Conservation (phyloP, 1,140 invertebrate species). For the Drosophila subobscura region DNA sequence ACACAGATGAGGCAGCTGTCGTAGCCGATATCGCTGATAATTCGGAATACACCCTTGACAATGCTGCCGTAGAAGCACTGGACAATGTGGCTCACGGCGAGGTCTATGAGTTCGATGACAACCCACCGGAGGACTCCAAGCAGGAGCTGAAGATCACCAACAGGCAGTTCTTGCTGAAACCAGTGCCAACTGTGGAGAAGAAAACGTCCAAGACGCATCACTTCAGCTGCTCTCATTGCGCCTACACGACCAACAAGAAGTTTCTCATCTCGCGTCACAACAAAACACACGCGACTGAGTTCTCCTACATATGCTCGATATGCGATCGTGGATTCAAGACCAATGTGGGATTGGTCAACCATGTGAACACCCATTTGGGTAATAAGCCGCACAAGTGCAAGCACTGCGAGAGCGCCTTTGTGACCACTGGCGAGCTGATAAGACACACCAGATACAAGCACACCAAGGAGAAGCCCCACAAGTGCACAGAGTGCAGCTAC, state of each 20-base stretch:
- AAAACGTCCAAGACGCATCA: constrained; percentile 87
- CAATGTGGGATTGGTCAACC: constrained; percentile 95
- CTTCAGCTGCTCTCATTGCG: constrained; percentile 95
- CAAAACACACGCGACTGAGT: constrained; percentile 97
- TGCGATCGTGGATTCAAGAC: constrained; percentile 98
- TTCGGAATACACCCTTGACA: constrained; percentile 22
- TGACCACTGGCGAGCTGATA: constrained; percentile 97
- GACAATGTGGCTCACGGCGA: constrained; percentile 54
- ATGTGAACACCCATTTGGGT: constrained; percentile 98
- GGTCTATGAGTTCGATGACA: constrained; percentile 83
- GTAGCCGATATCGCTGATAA: constrained; percentile 1
- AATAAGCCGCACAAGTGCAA: constrained; percentile 97
- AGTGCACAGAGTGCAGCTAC: constrained; percentile 97
- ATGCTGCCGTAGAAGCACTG: constrained; percentile 19
- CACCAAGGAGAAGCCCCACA: constrained; percentile 97
- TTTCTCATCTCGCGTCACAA: constrained; percentile 96
- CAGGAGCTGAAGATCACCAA: constrained; percentile 60
- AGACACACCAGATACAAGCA: constrained; percentile 96
- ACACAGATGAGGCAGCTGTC: constrained; percentile 13
- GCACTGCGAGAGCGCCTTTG: constrained; percentile 96
- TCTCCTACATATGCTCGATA: constrained; percentile 95
- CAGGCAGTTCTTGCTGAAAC: constrained; percentile 51
- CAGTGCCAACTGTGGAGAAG: constrained; percentile 5
- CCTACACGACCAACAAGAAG: constrained; percentile 94
- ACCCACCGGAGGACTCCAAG: constrained; percentile 84